Conservation (phyloP, 2,113 vertebrate species). For the Lethenteron camtschaticum region DNA sequence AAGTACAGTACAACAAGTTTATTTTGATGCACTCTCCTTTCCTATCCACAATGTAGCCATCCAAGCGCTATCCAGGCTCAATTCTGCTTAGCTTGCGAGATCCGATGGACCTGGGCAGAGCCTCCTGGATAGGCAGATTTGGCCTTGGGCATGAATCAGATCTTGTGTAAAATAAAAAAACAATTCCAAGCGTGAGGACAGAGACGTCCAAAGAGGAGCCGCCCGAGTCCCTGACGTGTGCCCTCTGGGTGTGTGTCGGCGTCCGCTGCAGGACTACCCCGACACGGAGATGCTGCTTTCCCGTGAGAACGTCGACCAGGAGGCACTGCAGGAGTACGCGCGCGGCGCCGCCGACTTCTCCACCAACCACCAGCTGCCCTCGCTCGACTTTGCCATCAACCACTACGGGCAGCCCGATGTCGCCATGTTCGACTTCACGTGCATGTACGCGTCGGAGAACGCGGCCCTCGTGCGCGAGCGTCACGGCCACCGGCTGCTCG, state of each 20-base stretch:
- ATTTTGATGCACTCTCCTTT: too few relatives aligned
- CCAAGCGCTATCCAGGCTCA: too few relatives aligned
- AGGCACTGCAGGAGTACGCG: slow-evolving; percentile 63
- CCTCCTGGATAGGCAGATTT: too few relatives aligned
- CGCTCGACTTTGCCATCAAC: slow-evolving; percentile 84
- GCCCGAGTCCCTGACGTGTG: too few relatives aligned
- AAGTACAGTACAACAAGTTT: too few relatives aligned
- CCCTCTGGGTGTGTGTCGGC: not conserved
- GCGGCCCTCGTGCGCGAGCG: slow-evolving; percentile 75
- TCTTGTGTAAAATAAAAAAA: too few relatives aligned
- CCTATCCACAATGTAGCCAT: too few relatives aligned
- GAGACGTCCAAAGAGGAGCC: too few relatives aligned
- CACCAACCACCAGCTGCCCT: slow-evolving; percentile 75
- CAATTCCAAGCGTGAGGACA: too few relatives aligned
- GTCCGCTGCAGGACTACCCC: slow-evolving; percentile 40
- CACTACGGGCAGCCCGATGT: slow-evolving; percentile 92
- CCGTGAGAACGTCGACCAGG: slow-evolving; percentile 78
- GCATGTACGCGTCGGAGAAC: slow-evolving; percentile 92
- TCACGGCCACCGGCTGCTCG: slow-evolving; percentile 52
- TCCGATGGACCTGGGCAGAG: too few relatives aligned
- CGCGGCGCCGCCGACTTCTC: slow-evolving; percentile 80
- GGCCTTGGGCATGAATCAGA: too few relatives aligned
- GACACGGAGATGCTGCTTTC: slow-evolving; percentile 79
- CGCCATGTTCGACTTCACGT: slow-evolving; percentile 98
- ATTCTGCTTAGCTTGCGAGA: too few relatives aligned